Evolutionary conservation across 2,888 invertebrate genomes (phyloP).

Genomic region (Eledona agricola): DNA sequence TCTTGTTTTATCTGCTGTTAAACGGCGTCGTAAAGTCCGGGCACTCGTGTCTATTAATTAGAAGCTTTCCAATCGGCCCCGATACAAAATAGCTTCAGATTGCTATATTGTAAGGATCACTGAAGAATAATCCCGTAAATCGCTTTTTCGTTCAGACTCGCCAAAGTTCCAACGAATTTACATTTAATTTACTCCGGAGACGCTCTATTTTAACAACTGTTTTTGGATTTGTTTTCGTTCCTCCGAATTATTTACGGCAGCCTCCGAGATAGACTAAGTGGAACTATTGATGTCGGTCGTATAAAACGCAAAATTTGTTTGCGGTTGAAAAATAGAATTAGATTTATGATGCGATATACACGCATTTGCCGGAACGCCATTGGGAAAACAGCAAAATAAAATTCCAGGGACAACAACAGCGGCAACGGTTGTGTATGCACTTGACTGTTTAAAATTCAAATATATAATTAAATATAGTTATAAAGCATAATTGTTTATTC

Average conservation of each 20-base stretch:
- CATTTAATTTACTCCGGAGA: slow-evolving; percentile 19
- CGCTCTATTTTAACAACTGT: slow-evolving; percentile 20
- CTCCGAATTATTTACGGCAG: slow-evolving; percentile 12
- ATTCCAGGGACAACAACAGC: slow-evolving; percentile 4
- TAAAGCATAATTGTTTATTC: slow-evolving; percentile 16
- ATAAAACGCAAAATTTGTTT: too few relatives aligned
- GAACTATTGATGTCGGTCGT: background rate
- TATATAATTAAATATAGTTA: slow-evolving; percentile 16
- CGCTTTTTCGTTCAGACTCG: slow-evolving; percentile 13
- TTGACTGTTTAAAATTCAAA: slow-evolving; percentile 22
- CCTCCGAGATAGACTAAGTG: background rate
- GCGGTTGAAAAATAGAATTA: too few relatives aligned
- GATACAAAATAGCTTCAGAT: too few relatives aligned
- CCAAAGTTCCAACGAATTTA: slow-evolving; percentile 15
- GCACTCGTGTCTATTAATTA: slow-evolving; percentile 30
- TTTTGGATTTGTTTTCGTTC: slow-evolving; percentile 19
- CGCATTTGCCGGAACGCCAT: slow-evolving; percentile 1
- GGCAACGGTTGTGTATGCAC: slow-evolving; percentile 2
- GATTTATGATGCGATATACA: too few relatives aligned
- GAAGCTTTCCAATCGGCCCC: slow-evolving; percentile 23
- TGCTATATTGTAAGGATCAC: too few relatives aligned
- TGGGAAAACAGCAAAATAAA: slow-evolving; percentile 4
- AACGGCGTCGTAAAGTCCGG: slow-evolving; percentile 28
- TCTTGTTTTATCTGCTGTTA: slow-evolving; percentile 30
- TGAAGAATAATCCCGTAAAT: too few relatives aligned